phyloP scores from a whole-genome alignment of 2,888 invertebrate species.

The Acronicta leporina region DNA sequence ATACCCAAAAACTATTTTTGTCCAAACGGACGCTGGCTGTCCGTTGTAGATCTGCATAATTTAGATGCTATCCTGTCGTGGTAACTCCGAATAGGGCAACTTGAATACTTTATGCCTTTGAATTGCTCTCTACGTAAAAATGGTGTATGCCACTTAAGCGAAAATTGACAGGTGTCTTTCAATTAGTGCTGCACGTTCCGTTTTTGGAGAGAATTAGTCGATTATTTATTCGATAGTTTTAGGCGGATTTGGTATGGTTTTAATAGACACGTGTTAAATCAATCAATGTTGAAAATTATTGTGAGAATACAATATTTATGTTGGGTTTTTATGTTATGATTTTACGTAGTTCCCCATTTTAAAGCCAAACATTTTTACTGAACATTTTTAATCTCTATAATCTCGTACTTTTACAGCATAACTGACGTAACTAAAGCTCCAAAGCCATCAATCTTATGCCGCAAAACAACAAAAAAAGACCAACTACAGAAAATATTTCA shows the following conservation, averaged over 20 bases:
- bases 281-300: slow-evolving; percentile 28
- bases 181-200: slow-evolving; percentile 65
- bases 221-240: slow-evolving; percentile 46
- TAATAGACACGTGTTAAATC: slow-evolving; percentile 37
- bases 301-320: neutral
- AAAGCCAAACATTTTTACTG: slow-evolving; percentile 13
- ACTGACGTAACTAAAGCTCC: slow-evolving; percentile 42
- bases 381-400: slow-evolving; percentile 22
- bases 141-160: slow-evolving; percentile 62
- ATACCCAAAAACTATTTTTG: slow-evolving; percentile 73
- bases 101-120: slow-evolving; percentile 83
- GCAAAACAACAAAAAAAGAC: slow-evolving; percentile 32
- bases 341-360: slow-evolving; percentile 11
- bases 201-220: slow-evolving; percentile 43
- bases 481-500: slow-evolving; percentile 59
- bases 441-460: slow-evolving; percentile 42
- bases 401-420: slow-evolving; percentile 19
- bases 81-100: slow-evolving; percentile 72
- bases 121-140: slow-evolving; percentile 71
- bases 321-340: neutral
- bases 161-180: slow-evolving; percentile 83
- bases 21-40: slow-evolving; percentile 71
- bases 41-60: slow-evolving; percentile 87
- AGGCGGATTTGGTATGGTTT: slow-evolving; percentile 23
- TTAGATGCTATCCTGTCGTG: slow-evolving; percentile 79